A percentile compares a stretch with the other conserved stretches of the same genome.
phyloP scores from a whole-genome alignment of 2,113 vertebrate genomes.

The Podiceps cristatus region DNA sequence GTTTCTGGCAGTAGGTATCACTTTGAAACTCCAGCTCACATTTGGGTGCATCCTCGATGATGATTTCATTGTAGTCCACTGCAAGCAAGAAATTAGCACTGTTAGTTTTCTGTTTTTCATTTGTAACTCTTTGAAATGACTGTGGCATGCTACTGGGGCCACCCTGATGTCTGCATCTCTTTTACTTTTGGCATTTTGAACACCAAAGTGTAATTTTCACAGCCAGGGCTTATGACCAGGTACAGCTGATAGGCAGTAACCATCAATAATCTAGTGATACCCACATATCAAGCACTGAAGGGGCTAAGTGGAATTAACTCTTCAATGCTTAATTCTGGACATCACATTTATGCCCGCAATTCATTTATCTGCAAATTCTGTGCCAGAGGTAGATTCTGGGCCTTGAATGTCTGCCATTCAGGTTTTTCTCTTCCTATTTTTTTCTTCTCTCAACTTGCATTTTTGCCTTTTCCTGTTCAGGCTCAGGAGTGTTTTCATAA shows the following conservation, averaged over 20 bases:
- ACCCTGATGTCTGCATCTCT: neutral
- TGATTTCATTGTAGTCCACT: neutral
- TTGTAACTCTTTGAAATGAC: neutral
- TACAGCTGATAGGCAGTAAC: neutral
- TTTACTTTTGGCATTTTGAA: neutral
- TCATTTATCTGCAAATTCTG: neutral
- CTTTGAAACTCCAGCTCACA: neutral
- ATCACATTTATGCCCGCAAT: neutral
- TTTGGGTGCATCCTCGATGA: neutral
- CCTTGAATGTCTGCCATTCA: neutral
- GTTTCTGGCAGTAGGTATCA: neutral
- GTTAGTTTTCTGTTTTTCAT: neutral
- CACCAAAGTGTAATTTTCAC: neutral
- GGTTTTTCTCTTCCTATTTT: neutral
- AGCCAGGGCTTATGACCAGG: neutral
- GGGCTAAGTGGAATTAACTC: neutral
- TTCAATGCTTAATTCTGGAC: neutral
- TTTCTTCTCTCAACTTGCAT: neutral
- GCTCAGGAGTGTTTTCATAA: neutral
- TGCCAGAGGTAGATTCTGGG: neutral
- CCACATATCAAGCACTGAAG: neutral
- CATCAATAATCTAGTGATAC: neutral
- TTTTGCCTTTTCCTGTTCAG: neutral
- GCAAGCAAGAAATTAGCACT: neutral
- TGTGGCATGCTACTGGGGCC: neutral